phyloP scores from a whole-genome alignment of 2,797 vertebrate species.

The Picus viridis region DNA sequence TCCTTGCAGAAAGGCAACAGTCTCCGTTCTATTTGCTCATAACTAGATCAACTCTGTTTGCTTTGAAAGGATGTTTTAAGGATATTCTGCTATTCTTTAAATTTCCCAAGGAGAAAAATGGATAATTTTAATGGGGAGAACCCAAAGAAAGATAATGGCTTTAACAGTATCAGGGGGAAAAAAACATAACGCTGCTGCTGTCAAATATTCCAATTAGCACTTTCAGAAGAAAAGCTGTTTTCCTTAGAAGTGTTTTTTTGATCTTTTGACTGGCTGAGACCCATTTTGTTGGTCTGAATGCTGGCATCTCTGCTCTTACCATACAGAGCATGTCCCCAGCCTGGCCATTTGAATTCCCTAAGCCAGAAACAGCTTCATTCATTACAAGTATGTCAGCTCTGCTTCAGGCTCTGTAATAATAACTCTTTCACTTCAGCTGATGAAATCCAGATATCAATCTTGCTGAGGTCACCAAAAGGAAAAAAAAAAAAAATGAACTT shows the following conservation, averaged over 20 bases:
- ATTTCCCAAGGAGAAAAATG: not conserved
- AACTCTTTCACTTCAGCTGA: slow-evolving; percentile 68
- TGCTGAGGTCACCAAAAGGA: slow-evolving; percentile 55
- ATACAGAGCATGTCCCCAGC: not conserved
- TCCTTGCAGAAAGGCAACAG: not conserved
- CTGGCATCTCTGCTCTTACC: not conserved
- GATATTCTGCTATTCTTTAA: not conserved
- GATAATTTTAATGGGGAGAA: not conserved
- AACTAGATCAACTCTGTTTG: not conserved
- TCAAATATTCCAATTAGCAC: not conserved
- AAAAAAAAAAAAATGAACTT: slow-evolving; percentile 61
- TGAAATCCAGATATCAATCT: slow-evolving; percentile 67
- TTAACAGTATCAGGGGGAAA: not conserved
- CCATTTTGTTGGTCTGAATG: not conserved
- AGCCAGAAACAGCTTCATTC: slow-evolving; percentile 45
- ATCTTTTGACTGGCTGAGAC: not conserved
- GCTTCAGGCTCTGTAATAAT: slow-evolving; percentile 66
- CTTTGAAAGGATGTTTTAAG: not conserved
- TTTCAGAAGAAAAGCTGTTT: slow-evolving; percentile 1
- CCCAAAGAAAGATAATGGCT: not conserved
- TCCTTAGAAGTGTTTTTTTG: not conserved
- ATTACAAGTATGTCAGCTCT: slow-evolving; percentile 28
- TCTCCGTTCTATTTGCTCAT: not conserved
- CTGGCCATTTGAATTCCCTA: slow-evolving; percentile 32
- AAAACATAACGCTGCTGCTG: not conserved